phyloP scores from a whole-genome alignment of 2,797 vertebrate species.

The Alcedo atthis region DNA sequence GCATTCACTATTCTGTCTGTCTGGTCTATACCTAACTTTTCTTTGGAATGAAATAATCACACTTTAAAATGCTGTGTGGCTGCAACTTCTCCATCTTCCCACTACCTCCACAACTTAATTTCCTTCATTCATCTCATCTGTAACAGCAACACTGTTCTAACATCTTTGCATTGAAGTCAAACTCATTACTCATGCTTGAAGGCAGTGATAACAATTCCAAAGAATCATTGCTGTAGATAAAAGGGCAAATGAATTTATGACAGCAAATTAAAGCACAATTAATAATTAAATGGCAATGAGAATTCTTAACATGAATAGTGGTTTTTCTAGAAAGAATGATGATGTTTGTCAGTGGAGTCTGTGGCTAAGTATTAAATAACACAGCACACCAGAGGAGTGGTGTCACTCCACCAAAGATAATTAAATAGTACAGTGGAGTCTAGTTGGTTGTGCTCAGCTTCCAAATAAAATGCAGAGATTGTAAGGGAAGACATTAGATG shows the following conservation, averaged over 20 bases:
- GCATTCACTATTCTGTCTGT: background rate
- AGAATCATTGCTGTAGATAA: constrained; percentile 53
- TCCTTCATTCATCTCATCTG: background rate
- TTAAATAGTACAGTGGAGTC: background rate
- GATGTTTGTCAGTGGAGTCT: background rate
- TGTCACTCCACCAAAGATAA: background rate
- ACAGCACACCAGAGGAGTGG: background rate
- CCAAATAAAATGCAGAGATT: background rate
- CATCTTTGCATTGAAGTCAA: background rate
- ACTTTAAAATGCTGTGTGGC: background rate
- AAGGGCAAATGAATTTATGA: constrained; percentile 68
- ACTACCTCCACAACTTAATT: background rate
- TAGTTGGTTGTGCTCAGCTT: background rate
- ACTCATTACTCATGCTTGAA: background rate
- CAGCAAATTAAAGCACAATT: constrained; percentile 67
- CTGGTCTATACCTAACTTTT: background rate
- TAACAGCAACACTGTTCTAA: background rate
- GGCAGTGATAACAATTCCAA: constrained; percentile 47
- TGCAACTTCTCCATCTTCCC: background rate
- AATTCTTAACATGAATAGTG: constrained; percentile 31
- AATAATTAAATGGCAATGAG: constrained; percentile 59
- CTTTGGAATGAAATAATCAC: background rate
- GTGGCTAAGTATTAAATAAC: constrained; percentile 7
- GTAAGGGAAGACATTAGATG: background rate
- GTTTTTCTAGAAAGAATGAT: constrained; percentile 21